phyloP scores from a whole-genome alignment of 1,140 invertebrate genomes.

The Drosophila ogumai region DNA sequence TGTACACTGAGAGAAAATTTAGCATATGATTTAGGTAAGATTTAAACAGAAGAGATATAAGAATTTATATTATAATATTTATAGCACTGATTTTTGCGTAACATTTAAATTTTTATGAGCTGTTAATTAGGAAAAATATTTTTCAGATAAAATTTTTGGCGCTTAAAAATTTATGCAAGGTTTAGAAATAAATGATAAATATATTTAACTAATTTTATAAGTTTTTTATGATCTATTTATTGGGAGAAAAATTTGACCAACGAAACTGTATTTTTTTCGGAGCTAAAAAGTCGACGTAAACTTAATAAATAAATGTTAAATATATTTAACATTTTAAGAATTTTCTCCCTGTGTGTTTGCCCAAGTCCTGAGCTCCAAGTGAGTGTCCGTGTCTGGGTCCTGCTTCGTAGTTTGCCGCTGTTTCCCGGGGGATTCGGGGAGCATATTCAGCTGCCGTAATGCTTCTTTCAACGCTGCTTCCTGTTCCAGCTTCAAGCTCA shows the following conservation, averaged over 20 bases:
- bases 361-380: conserved; percentile 22
- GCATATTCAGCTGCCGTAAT: conserved; percentile 65
- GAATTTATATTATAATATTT: not conserved
- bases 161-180: too few relatives aligned
- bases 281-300: too few relatives aligned
- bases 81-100: too few relatives aligned
- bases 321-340: not conserved
- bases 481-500: not conserved
- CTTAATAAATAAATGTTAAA: too few relatives aligned
- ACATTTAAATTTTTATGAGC: too few relatives aligned
- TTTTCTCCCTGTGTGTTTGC: conserved; percentile 10
- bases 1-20: not conserved
- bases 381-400: conserved; percentile 32
- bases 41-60: not conserved
- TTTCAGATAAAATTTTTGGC: too few relatives aligned
- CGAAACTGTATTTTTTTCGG: too few relatives aligned
- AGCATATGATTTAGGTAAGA: accelerated
- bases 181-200: too few relatives aligned
- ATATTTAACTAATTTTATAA: too few relatives aligned
- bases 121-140: too few relatives aligned
- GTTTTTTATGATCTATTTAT: too few relatives aligned
- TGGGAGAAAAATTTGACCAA: too few relatives aligned
- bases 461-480: conserved; percentile 68
- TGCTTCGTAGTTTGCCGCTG: conserved; percentile 2
- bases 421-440: conserved; percentile 57